Evolutionary conservation across 2,113 vertebrate species (phyloP).

Genomic region (Dromas ardeola): DNA sequence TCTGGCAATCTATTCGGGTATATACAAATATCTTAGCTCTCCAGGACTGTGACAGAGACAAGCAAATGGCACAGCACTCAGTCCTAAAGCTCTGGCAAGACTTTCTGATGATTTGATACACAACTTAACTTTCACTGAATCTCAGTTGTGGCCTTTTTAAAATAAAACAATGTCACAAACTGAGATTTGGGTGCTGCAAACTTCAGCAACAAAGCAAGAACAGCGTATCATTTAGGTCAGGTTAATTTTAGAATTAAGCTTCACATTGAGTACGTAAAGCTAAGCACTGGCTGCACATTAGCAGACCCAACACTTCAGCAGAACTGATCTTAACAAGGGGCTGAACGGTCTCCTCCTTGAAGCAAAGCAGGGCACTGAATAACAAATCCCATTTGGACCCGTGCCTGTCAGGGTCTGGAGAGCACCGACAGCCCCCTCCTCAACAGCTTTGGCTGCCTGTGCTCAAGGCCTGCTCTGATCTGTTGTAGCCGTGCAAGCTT

Average conservation of each 20-base stretch:
- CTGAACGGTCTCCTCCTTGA: background rate
- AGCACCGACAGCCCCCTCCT: background rate
- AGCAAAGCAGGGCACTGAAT: background rate
- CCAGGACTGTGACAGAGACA: constrained; percentile 11
- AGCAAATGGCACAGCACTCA: constrained; percentile 7
- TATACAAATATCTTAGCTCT: constrained; percentile 42
- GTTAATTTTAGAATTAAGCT: background rate
- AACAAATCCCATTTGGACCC: background rate
- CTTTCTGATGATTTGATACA: background rate
- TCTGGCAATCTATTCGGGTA: constrained; percentile 52
- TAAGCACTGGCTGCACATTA: background rate
- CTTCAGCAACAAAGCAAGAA: background rate
- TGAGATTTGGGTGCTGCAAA: background rate
- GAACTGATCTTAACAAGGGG: background rate
- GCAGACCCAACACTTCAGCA: background rate
- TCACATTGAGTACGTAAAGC: background rate
- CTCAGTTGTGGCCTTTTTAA: background rate
- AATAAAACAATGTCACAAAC: background rate
- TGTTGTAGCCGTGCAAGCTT: background rate
- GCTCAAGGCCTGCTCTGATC: background rate
- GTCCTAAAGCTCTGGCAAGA: background rate
- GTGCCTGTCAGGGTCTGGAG: background rate
- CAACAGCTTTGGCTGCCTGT: background rate
- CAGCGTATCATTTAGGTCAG: background rate
- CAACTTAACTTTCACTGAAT: background rate